phyloP scores from a whole-genome alignment of 2,888 invertebrate genomes.

The Cataglyphis albicans region DNA sequence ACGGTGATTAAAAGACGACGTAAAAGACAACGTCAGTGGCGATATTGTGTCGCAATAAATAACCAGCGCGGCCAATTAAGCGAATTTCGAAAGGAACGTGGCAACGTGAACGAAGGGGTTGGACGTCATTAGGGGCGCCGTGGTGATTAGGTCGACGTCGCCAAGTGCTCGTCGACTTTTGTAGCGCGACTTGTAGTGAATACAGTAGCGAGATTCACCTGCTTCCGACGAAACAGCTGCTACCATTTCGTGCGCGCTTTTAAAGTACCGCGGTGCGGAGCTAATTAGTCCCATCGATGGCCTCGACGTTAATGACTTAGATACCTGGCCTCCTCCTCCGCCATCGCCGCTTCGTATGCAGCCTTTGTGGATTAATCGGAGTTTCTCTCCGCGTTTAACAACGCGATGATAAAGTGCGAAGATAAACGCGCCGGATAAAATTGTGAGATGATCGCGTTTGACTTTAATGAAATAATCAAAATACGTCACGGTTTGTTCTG shows the following conservation, averaged over 20 bases:
- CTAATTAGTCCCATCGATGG: slow-evolving; percentile 71
- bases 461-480: slow-evolving; percentile 28
- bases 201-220: slow-evolving; percentile 81
- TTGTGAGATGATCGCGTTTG: slow-evolving; percentile 35
- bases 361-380: slow-evolving; percentile 47
- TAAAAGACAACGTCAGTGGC: slow-evolving; percentile 41
- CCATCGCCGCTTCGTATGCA: neutral
- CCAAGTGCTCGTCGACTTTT: slow-evolving; percentile 43
- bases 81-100: slow-evolving; percentile 75
- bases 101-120: slow-evolving; percentile 69
- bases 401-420: slow-evolving; percentile 55
- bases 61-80: slow-evolving; percentile 82
- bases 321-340: slow-evolving; percentile 44
- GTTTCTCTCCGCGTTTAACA: neutral
- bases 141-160: slow-evolving; percentile 80
- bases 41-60: slow-evolving; percentile 76
- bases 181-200: slow-evolving; percentile 57
- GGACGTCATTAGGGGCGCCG: slow-evolving; percentile 82
- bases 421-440: slow-evolving; percentile 39
- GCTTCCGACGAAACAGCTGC: slow-evolving; percentile 76
- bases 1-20: slow-evolving; percentile 49
- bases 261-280: slow-evolving; percentile 56
- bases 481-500: neutral
- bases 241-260: slow-evolving; percentile 64
- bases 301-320: slow-evolving; percentile 59